phyloP scores from a whole-genome alignment of 2,113 vertebrate species.

The Chloebia gouldiae region DNA sequence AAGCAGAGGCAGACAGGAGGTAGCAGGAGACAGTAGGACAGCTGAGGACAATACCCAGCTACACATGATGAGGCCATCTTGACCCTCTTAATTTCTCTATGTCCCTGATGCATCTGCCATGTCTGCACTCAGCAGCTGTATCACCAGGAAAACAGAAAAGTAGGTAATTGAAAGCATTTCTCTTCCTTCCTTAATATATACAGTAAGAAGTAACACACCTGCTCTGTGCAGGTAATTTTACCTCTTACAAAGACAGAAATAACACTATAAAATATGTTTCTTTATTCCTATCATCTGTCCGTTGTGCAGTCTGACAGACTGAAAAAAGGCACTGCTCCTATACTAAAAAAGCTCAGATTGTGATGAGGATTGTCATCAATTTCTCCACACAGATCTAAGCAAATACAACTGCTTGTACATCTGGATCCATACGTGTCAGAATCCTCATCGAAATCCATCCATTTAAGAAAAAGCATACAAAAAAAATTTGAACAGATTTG shows the following conservation, averaged over 20 bases:
- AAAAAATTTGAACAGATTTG: not conserved
- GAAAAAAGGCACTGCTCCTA: not conserved
- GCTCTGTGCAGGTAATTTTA: not conserved
- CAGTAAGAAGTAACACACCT: not conserved
- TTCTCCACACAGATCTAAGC: not conserved
- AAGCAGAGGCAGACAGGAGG: not conserved
- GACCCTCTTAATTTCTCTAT: not conserved
- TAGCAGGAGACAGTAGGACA: not conserved
- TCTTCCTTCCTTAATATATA: not conserved
- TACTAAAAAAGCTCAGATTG: not conserved
- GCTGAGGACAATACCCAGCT: not conserved
- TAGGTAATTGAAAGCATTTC: not conserved
- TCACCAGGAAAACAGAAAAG: not conserved
- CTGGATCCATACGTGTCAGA: not conserved
- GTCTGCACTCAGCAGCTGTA: not conserved
- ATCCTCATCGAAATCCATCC: not conserved
- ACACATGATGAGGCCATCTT: not conserved
- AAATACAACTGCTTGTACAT: not conserved
- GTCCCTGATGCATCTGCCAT: not conserved
- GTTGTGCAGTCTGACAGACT: not conserved
- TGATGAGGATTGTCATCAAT: not conserved
- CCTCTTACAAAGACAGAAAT: not conserved
- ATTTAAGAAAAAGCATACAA: not conserved
- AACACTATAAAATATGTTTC: rapidly evolving
- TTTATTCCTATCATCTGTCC: not conserved